A percentile compares a stretch with the other conserved stretches of the same genome.
phyloP scores from a whole-genome alignment of 2,888 invertebrate genomes.

The Drosophila monieri region DNA sequence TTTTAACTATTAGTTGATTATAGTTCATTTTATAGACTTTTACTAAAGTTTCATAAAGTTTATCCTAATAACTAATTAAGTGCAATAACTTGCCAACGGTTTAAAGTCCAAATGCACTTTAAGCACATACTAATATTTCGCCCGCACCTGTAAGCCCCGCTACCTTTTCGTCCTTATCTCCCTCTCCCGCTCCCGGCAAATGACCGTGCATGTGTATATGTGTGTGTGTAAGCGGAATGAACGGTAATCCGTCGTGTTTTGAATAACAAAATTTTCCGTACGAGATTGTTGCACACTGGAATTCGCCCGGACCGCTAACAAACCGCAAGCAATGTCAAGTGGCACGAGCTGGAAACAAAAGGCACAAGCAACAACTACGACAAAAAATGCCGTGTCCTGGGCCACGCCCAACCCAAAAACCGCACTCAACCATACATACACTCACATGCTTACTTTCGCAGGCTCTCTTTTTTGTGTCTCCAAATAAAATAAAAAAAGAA shows the following conservation, averaged over 20 bases:
- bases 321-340: constrained; percentile 79
- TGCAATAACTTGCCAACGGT: no score
- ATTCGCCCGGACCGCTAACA: constrained; percentile 72
- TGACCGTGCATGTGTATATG: constrained; percentile 23
- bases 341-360: constrained; percentile 57
- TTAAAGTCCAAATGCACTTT: no score
- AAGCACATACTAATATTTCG: neutral
- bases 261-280: constrained; percentile 76
- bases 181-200: constrained; percentile 14
- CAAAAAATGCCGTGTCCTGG: constrained; percentile 38
- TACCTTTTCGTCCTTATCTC: constrained; percentile 10
- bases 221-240: constrained; percentile 75
- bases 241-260: constrained; percentile 82
- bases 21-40: no score
- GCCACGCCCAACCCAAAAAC: constrained; percentile 45
- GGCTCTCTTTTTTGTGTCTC: constrained; percentile 51
- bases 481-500: neutral
- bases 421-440: constrained; percentile 23
- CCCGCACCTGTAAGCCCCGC: neutral
- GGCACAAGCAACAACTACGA: constrained; percentile 52
- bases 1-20: neutral
- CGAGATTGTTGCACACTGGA: constrained; percentile 71
- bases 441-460: constrained; percentile 20
- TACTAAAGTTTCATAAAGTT: no score
- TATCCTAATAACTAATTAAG: no score